Evolutionary conservation across 2,113 vertebrate species (phyloP).

Genomic region (Anarrhichthys ocellatus): DNA sequence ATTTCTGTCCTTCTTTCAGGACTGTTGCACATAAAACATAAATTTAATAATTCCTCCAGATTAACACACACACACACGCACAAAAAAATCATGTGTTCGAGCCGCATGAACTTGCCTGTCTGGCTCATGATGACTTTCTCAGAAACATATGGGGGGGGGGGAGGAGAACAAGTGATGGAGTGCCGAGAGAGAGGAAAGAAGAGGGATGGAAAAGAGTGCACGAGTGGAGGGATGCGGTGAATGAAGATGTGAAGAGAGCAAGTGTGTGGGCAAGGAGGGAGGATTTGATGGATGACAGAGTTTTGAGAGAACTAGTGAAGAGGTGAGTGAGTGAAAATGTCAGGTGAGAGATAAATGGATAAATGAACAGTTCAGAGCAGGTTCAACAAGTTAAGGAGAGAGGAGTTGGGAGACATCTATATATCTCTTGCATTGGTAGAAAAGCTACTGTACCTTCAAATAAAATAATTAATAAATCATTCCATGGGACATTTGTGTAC

Average conservation of each 20-base stretch:
- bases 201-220: constrained; percentile 3
- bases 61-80: constrained; percentile 33
- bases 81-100: constrained; percentile 60
- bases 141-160: constrained; percentile 41
- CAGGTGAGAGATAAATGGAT: constrained; percentile 32
- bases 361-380: constrained; percentile 7
- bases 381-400: constrained; percentile 7
- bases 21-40: constrained; percentile 46
- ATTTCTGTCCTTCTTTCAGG: constrained; percentile 46
- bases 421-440: not conserved
- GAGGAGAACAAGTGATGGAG: constrained; percentile 39
- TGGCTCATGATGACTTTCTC: constrained; percentile 72
- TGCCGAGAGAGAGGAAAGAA: constrained; percentile 10
- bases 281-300: constrained; percentile 39
- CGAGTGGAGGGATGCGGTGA: constrained; percentile 31
- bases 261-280: not conserved
- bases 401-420: not conserved
- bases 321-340: constrained; percentile 52
- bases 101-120: constrained; percentile 62
- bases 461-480: not conserved
- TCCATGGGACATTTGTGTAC: not conserved
- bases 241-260: constrained; percentile 47
- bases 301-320: constrained; percentile 28
- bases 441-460: not conserved
- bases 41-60: constrained; percentile 50